Base-by-base conservation (phyloP, 2,888 invertebrate species). In the Antheraea assamensis region DNA sequence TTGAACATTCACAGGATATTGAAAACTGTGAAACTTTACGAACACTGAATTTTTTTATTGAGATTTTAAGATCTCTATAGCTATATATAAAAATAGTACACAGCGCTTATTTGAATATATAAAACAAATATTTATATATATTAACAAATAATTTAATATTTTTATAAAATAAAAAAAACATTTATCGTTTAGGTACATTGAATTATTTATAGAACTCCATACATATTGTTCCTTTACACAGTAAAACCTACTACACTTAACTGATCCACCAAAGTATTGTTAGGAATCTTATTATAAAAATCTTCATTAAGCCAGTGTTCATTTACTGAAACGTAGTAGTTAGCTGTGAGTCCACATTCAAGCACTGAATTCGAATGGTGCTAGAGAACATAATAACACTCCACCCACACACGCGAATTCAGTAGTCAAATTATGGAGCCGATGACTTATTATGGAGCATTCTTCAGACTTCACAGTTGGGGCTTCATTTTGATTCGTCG, bases 351-450 rank as follows among this genome's bases (percentile, higher is more conserved):
- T 82, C 94, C 93, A 92, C 80, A 91, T 92, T 94, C 92, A 88
- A 94, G 95, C 94, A 95, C 95, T 95, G 95, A 95, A 96, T 96
- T 96, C 96, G 95, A 96, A 96, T 96, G 96, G 96, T 96, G 96
- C 96, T 96, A 96, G 96, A 96, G 91, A 91, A 91, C 85, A 78
- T 78, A 79, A 85, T 80, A 42, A 42, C 82, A 95, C 92, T 96
- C 96, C 95, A 94, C 85, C 90, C 96, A 96, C 96, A 94, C 95
- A 95, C 94, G 95, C 95, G 95, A 96, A 96, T 95, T 90, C 96
- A 96, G 96, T 96, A 91, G 95, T 95, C 96, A 94, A 94, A 95
- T 88, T 81, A 89, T 91, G 92, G 93, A 78, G 68, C 68, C 61
- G 35, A 27, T 58, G 24, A 58, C 0, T 73, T 55, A 70, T 35